phyloP scores from a whole-genome alignment of 2,113 vertebrate genomes.

The Oncorhynchus nerka region DNA sequence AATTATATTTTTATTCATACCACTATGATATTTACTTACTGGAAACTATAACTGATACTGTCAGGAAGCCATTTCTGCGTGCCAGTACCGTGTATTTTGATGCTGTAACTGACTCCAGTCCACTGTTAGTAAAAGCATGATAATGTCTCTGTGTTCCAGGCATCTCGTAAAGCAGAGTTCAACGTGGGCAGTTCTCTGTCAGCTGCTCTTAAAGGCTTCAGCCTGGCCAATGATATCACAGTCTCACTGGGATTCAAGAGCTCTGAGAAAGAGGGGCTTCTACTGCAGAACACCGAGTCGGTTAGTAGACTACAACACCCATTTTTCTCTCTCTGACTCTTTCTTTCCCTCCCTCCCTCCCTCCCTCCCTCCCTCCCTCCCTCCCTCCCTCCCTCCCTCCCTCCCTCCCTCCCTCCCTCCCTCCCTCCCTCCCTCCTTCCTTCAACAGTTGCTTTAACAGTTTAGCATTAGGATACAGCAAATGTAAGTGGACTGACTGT shows the following conservation, averaged over 20 bases:
- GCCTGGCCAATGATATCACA: slow-evolving; percentile 25
- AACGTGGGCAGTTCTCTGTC: slow-evolving; percentile 50
- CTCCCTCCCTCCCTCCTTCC: not conserved
- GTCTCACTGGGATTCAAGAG: slow-evolving; percentile 76
- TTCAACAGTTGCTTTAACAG: not conserved
- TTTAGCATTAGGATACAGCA: not conserved
- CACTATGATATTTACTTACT: not conserved
- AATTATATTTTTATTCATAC: not conserved
- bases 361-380: no score
- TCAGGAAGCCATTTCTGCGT: not conserved
- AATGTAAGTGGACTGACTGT: not conserved
- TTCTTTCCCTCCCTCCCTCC: not conserved
- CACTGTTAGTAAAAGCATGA: not conserved
- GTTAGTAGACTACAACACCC: slow-evolving; percentile 43
- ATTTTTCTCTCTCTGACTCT: not conserved
- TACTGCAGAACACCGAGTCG: slow-evolving; percentile 59
- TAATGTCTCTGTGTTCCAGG: slow-evolving; percentile 37
- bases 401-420: no score
- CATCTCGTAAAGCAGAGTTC: slow-evolving; percentile 66
- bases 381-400: no score
- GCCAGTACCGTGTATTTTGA: not conserved
- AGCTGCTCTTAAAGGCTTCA: slow-evolving; percentile 27
- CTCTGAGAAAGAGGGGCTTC: slow-evolving; percentile 60
- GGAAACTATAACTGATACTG: not conserved
- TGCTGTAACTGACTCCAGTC: not conserved